phyloP scores from a whole-genome alignment of 2,113 vertebrate genomes.

The Telmatochromis bifrenatus region DNA sequence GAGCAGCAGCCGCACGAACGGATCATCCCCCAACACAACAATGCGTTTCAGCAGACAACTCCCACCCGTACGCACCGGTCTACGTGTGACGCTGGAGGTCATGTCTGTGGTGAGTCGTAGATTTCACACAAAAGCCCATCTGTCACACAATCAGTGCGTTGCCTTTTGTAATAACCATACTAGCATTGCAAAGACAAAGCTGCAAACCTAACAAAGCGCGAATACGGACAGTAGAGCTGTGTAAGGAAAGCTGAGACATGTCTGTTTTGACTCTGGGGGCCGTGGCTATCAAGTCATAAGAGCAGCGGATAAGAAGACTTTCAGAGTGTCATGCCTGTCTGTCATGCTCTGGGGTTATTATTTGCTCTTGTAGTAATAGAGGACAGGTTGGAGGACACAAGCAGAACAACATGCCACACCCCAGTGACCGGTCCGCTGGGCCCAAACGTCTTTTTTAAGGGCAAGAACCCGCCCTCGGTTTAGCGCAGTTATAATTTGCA shows the following conservation, averaged over 20 bases:
- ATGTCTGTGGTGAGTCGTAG: constrained; percentile 37
- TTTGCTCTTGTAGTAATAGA: neutral
- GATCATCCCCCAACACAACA: constrained; percentile 74
- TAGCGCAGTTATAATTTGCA: neutral
- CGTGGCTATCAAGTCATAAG: neutral
- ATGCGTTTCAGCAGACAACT: constrained; percentile 70
- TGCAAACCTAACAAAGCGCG: constrained; percentile 17
- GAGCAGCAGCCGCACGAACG: constrained; percentile 9
- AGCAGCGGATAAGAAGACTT: neutral
- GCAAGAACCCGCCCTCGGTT: constrained; percentile 39
- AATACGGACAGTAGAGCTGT: neutral
- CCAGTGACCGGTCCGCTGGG: neutral
- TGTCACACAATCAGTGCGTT: constrained; percentile 37
- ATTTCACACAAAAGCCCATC: constrained; percentile 63
- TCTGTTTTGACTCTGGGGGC: neutral
- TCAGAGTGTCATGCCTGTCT: neutral
- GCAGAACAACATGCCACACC: constrained; percentile 23
- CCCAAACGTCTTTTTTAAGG: neutral
- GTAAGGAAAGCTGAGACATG: neutral
- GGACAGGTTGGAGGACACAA: neutral
- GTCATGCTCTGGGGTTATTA: neutral
- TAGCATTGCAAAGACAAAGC: neutral
- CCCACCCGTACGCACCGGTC: constrained; percentile 64
- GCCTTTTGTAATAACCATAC: neutral
- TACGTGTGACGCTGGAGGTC: constrained; percentile 63